These are phyloP conservation scores for Percopsis transmontana DNA, from an alignment of 2,113 vertebrate genomes.

Conservation along the genomic window DNA sequence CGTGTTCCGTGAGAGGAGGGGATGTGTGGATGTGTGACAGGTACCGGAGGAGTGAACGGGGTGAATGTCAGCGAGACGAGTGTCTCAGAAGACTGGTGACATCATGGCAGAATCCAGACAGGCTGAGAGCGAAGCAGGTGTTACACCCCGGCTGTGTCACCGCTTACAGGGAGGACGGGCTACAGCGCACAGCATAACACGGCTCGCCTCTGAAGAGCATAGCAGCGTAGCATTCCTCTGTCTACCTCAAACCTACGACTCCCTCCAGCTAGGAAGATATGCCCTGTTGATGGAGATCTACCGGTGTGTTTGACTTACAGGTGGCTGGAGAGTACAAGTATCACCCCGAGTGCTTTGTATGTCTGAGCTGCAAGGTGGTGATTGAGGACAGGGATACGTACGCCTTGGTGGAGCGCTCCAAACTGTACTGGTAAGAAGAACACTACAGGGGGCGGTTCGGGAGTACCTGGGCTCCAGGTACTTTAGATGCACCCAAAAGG, in stretches of 20 bases:
- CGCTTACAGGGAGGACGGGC: slow-evolving; percentile 9
- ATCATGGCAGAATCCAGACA: slow-evolving; percentile 73
- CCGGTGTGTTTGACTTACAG: slow-evolving; percentile 70
- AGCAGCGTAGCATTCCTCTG: not conserved
- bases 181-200: not conserved
- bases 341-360: slow-evolving; percentile 96
- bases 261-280: not conserved
- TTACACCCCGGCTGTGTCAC: slow-evolving; percentile 47
- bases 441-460: too few relatives aligned
- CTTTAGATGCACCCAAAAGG: too few relatives aligned
- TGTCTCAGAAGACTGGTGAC: slow-evolving; percentile 50
- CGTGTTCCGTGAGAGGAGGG: slow-evolving; percentile 4
- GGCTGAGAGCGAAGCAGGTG: slow-evolving; percentile 69
- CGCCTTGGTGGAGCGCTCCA: slow-evolving; percentile 89
- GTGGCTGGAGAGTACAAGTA: slow-evolving; percentile 97
- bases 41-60: slow-evolving; percentile 4
- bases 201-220: slow-evolving; percentile 1
- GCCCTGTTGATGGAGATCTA: not conserved
- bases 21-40: not conserved
- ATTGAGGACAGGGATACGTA: slow-evolving; percentile 94
- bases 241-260: not conserved
- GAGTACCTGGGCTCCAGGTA: too few relatives aligned
- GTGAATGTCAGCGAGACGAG: slow-evolving; percentile 22
- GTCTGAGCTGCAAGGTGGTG: slow-evolving; percentile 93
- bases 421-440: slow-evolving; percentile 89